Conservation (phyloP, 2,797 vertebrate genomes). For the Cheirogaleus major region DNA sequence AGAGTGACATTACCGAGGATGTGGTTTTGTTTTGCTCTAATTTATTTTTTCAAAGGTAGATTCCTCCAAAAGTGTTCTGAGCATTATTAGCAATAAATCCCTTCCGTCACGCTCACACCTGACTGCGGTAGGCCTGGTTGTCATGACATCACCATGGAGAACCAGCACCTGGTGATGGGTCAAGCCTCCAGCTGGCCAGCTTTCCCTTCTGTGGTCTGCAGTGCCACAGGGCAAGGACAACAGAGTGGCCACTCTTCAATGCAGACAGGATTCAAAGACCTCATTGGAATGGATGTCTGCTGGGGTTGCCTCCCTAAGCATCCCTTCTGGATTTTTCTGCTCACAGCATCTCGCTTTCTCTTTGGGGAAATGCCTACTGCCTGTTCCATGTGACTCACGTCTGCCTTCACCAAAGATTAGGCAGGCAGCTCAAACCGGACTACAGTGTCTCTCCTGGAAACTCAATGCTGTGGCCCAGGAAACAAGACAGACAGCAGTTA, state of each 20-base stretch:
- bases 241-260: neutral
- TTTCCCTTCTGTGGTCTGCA: neutral
- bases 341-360: neutral
- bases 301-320: neutral
- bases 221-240: neutral
- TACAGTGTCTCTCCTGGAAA: neutral
- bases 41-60: neutral
- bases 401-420: neutral
- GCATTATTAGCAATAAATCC: neutral
- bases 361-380: neutral
- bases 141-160: neutral
- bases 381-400: neutral
- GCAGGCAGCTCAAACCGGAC: neutral
- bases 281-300: fast-evolving
- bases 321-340: neutral
- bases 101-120: neutral
- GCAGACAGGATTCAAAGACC: neutral
- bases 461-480: neutral
- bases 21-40: neutral
- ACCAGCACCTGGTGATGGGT: neutral
- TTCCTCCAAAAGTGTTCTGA: neutral
- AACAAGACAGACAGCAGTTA: neutral
- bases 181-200: neutral
- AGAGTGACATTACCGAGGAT: neutral
- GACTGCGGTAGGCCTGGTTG: neutral